Evolutionary conservation across 2,113 vertebrate genomes (phyloP).

Genomic region (Diadophis punctatus): DNA sequence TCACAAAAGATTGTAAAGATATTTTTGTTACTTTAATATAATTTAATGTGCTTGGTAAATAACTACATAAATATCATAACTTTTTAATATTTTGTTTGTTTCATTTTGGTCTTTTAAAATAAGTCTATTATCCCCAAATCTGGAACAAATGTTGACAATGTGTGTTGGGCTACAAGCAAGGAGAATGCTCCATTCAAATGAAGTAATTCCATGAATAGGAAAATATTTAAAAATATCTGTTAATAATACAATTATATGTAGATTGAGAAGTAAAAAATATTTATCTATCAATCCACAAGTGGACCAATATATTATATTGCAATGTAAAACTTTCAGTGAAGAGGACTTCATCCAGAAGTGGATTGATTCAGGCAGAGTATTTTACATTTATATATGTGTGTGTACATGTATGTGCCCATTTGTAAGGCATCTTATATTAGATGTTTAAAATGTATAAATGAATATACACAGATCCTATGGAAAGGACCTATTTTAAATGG

Average conservation of each 20-base stretch:
- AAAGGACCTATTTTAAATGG: neutral
- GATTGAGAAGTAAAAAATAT: neutral
- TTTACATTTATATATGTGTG: neutral
- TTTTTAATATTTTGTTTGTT: too few species aligned
- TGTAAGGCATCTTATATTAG: neutral
- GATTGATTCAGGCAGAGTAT: neutral
- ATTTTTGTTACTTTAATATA: too few species aligned
- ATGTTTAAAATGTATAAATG: neutral
- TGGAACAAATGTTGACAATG: neutral
- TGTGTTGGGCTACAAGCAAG: neutral
- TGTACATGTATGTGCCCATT: neutral
- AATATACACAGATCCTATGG: neutral
- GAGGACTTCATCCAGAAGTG: neutral
- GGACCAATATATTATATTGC: neutral
- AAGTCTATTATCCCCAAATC: neutral
- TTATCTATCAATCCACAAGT: neutral
- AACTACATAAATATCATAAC: too few species aligned
- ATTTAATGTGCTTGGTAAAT: too few species aligned
- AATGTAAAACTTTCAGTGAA: neutral
- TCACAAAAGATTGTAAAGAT: neutral
- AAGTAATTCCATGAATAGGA: neutral
- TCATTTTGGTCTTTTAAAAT: neutral
- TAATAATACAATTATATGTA: neutral
- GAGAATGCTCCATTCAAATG: neutral
- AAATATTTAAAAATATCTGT: neutral